A percentile compares a stretch with the other conserved stretches of the same genome.
Conservation (phyloP, 2,888 invertebrate species). For the Cheilosia urbana region DNA sequence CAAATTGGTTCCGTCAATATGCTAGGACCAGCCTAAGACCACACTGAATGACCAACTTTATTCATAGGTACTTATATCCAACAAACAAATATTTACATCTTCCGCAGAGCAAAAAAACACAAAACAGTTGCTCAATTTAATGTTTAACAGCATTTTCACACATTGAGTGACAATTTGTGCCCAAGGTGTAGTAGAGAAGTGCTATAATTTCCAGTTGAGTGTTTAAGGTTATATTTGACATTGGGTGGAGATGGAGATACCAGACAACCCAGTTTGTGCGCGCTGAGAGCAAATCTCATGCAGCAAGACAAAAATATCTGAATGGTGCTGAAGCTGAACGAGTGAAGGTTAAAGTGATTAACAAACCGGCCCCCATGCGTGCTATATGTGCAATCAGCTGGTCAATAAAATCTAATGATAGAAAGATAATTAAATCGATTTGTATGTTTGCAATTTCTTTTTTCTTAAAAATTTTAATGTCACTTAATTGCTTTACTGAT, state of each 20-base stretch:
- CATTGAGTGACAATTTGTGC: background rate
- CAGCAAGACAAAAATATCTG: slow-evolving; percentile 30
- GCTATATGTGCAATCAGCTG: slow-evolving; percentile 1
- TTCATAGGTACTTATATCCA: background rate
- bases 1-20: background rate
- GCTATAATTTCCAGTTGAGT: slow-evolving; percentile 15
- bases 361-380: background rate
- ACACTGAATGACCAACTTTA: background rate
- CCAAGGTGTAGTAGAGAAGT: slow-evolving; percentile 20
- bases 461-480: background rate
- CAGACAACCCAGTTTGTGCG: background rate
- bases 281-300: background rate
- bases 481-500: background rate
- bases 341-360: slow-evolving; percentile 40
- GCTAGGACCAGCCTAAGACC: background rate
- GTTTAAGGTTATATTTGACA: slow-evolving; percentile 46
- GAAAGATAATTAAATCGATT: background rate
- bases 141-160: slow-evolving; percentile 16
- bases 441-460: background rate
- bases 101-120: background rate
- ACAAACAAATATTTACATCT: background rate
- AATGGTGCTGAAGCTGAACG: slow-evolving; percentile 13
- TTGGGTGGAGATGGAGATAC: background rate
- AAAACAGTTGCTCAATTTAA: background rate
- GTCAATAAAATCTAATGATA: background rate